Evolutionary conservation across 2,797 vertebrate genomes (phyloP).

Genomic region (Bucorvus abyssinicus): DNA sequence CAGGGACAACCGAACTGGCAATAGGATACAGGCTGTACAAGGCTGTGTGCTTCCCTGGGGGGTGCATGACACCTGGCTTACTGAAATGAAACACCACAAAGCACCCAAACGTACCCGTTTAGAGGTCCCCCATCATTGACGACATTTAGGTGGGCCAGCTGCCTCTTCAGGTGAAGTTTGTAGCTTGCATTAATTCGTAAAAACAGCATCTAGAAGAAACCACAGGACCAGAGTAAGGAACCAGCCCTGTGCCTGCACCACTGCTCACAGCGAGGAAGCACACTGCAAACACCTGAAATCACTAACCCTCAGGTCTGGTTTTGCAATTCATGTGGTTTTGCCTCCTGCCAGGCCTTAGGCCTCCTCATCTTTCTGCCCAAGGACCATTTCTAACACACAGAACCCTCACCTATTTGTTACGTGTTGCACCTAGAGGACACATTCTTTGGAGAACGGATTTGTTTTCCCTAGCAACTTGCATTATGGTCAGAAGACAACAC

Average conservation of each 20-base stretch:
- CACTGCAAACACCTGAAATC: fast-evolving
- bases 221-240: background rate
- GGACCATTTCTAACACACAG: fast-evolving
- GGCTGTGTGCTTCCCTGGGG: background rate
- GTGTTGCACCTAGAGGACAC: background rate
- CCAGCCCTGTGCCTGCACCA: fast-evolving
- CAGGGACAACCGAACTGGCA: background rate
- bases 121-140: constrained; percentile 94
- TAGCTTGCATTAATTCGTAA: constrained; percentile 91
- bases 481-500: background rate
- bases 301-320: fast-evolving
- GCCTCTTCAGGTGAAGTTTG: constrained; percentile 94
- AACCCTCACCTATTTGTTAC: background rate
- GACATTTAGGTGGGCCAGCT: constrained; percentile 90
- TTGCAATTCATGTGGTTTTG: background rate
- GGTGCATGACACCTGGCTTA: background rate
- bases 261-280: background rate
- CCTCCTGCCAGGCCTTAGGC: background rate
- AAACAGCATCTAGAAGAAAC: constrained; percentile 86
- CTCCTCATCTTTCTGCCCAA: background rate
- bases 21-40: background rate
- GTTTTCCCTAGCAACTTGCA: background rate
- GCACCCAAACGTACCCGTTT: constrained; percentile 81
- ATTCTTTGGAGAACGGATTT: background rate
- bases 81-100: background rate